Conservation (phyloP, 2,797 vertebrate genomes). For the Tapirus indicus region DNA sequence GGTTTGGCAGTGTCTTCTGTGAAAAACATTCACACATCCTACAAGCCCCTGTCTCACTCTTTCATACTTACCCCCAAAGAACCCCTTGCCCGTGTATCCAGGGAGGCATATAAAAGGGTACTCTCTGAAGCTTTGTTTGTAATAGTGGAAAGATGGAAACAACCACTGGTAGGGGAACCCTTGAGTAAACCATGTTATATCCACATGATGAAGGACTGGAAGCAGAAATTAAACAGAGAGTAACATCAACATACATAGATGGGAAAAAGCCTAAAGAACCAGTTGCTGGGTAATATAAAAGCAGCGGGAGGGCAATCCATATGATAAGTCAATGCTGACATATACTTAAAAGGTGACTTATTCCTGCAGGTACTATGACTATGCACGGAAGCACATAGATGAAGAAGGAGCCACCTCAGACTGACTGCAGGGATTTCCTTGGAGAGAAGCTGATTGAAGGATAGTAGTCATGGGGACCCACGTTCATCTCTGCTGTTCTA, state of each 20-base stretch:
- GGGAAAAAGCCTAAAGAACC: not conserved
- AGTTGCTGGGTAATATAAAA: not conserved
- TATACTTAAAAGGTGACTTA: not conserved
- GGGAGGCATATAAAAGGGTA: not conserved
- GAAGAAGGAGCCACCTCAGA: not conserved
- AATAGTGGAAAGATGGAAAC: not conserved
- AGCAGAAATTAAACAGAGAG: not conserved
- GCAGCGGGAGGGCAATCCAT: not conserved
- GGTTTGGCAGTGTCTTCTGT: not conserved
- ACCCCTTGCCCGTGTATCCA: not conserved
- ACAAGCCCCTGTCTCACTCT: not conserved
- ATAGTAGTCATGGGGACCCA: not conserved
- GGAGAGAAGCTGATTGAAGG: not conserved
- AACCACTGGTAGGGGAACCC: not conserved
- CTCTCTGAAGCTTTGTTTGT: not conserved
- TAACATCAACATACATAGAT: not conserved
- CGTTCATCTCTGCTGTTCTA: not conserved
- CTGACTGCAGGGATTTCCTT: not conserved
- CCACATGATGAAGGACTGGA: not conserved
- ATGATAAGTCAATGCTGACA: not conserved
- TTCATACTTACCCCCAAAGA: not conserved
- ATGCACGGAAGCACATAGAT: accelerated
- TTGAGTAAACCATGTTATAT: not conserved
- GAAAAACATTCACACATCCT: not conserved
- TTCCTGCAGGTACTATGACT: not conserved